Evolutionary conservation across 2,113 vertebrate genomes (phyloP).

Genomic region (Ranitomeya imitator): DNA sequence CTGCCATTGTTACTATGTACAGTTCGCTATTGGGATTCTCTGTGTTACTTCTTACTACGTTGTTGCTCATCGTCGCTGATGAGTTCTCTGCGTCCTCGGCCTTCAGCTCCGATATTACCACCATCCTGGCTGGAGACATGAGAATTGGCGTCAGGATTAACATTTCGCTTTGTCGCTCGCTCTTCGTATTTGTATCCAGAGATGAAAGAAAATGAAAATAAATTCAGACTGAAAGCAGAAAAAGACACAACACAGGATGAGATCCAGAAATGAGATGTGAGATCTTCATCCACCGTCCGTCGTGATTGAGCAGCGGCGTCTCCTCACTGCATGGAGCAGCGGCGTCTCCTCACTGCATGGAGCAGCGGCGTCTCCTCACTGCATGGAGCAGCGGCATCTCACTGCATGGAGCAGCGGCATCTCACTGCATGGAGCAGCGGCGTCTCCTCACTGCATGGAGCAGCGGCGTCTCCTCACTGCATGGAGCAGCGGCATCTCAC

Average conservation of each 20-base stretch:
- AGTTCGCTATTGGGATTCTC: too few relatives aligned
- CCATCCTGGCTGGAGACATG: not conserved
- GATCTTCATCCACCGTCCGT: not conserved
- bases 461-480: too few relatives aligned
- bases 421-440: too few relatives aligned
- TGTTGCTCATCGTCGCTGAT: not conserved
- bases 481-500: too few relatives aligned
- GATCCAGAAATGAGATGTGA: not conserved
- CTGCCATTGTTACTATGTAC: too few relatives aligned
- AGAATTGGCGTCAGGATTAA: not conserved
- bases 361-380: too few relatives aligned
- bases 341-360: too few relatives aligned
- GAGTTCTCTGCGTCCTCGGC: not conserved
- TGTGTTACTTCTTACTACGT: too few relatives aligned
- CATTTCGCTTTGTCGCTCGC: not conserved
- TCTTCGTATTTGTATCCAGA: not conserved
- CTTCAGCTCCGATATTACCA: not conserved
- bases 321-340: not conserved
- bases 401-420: too few relatives aligned
- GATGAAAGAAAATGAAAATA: conserved; percentile 25
- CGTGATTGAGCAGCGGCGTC: not conserved
- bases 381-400: too few relatives aligned
- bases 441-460: too few relatives aligned
- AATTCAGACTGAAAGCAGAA: not conserved
- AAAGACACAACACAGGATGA: not conserved